phyloP scores from a whole-genome alignment of 2,797 vertebrate species.

The Chanos chanos region DNA sequence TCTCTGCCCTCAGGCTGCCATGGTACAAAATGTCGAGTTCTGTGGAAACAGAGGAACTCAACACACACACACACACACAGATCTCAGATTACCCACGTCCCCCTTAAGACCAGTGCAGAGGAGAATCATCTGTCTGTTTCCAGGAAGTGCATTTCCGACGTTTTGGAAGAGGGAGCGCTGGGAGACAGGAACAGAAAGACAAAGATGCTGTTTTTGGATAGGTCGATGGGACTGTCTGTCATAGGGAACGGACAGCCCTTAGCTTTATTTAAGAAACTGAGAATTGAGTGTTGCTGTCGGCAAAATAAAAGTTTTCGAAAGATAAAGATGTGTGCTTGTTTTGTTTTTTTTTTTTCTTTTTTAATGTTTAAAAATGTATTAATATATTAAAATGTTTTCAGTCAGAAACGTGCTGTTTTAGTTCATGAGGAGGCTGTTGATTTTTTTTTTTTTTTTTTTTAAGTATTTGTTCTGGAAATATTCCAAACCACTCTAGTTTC shows the following conservation, averaged over 20 bases:
- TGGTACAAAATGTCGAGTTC: background rate
- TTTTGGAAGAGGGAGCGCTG: background rate
- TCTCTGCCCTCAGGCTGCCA: background rate
- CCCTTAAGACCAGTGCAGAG: background rate
- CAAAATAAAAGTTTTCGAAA: too few species aligned
- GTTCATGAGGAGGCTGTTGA: too few species aligned
- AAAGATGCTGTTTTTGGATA: slow-evolving; percentile 3
- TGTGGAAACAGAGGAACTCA: background rate
- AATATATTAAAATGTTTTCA: background rate
- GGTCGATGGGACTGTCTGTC: background rate
- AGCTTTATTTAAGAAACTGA: slow-evolving; percentile 17
- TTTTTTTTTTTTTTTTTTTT: too few species aligned
- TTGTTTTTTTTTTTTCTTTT: too few species aligned
- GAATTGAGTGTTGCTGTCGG: background rate
- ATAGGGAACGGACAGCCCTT: background rate
- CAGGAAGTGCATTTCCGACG: slow-evolving; percentile 10
- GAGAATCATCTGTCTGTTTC: background rate
- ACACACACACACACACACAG: background rate
- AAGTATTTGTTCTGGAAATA: too few species aligned
- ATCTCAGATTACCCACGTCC: background rate
- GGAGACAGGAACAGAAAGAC: background rate
- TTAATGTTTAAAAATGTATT: background rate
- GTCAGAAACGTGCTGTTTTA: too few species aligned
- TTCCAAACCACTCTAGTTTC: too few species aligned
- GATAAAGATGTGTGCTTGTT: too few species aligned